Evolutionary conservation across 2,888 invertebrate species (phyloP).

Genomic region (Callyntrura guangdongensis): DNA sequence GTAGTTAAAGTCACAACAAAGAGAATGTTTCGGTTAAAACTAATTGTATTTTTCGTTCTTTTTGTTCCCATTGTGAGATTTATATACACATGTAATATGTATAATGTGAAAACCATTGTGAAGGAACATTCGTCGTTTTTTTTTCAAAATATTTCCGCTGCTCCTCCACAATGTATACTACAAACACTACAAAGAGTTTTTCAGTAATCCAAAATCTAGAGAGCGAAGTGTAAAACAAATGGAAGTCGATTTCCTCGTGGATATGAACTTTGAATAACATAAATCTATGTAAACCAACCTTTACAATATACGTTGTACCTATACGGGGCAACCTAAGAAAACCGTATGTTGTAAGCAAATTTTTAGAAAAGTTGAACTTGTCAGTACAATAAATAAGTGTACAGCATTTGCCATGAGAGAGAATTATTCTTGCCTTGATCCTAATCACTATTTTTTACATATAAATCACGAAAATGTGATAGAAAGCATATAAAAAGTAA

Average conservation of each 20-base stretch:
- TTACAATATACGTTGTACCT: neutral
- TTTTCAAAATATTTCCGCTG: neutral
- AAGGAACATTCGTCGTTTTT: neutral
- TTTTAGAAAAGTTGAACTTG: neutral
- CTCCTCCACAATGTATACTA: neutral
- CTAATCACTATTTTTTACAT: slow-evolving; percentile 45
- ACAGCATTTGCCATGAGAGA: neutral
- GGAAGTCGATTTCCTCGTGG: neutral
- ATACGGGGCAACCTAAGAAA: slow-evolving; percentile 44
- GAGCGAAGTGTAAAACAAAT: neutral
- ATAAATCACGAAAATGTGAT: slow-evolving; percentile 58
- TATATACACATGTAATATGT: no score
- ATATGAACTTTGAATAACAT: neutral
- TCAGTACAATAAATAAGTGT: neutral
- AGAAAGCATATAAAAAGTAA: slow-evolving; percentile 38
- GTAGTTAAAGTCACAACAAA: slow-evolving; percentile 26
- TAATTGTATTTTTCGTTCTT: slow-evolving; percentile 33
- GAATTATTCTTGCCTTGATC: slow-evolving; percentile 37
- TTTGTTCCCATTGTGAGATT: neutral
- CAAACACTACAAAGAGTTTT: neutral
- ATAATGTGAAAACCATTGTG: neutral
- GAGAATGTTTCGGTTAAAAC: neutral
- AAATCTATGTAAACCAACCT: no score
- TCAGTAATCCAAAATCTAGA: neutral
- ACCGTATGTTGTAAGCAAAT: neutral